phyloP scores from a whole-genome alignment of 2,888 invertebrate genomes.

The Sycophila texana region DNA sequence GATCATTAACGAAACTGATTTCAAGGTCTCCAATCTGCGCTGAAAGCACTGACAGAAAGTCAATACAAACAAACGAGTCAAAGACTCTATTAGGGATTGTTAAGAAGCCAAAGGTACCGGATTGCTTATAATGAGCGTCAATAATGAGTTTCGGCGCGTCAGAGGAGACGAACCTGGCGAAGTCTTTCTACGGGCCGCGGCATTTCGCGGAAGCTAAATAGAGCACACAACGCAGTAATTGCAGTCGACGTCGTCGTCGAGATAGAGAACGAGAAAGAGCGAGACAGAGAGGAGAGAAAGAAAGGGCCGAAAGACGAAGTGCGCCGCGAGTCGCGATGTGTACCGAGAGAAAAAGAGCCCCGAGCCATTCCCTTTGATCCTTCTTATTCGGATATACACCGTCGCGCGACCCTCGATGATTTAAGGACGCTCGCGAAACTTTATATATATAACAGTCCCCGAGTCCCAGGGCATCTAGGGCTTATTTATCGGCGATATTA shows the following conservation, averaged over 20 bases:
- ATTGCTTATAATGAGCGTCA: slow-evolving; percentile 47
- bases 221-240: slow-evolving; percentile 71
- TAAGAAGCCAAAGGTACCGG: no score
- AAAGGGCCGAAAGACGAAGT: slow-evolving; percentile 60
- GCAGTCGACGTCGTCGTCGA: slow-evolving; percentile 63
- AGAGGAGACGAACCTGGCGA: slow-evolving; percentile 58
- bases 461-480: slow-evolving; percentile 24
- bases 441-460: slow-evolving; percentile 28
- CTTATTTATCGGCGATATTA: slow-evolving; percentile 68
- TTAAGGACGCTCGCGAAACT: slow-evolving; percentile 64
- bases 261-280: slow-evolving; percentile 41
- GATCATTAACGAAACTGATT: no score
- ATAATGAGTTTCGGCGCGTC: slow-evolving; percentile 48
- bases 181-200: slow-evolving; percentile 68
- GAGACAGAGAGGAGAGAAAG: slow-evolving; percentile 50
- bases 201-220: slow-evolving; percentile 69
- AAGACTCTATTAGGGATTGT: no score
- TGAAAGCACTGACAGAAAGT: slow-evolving; percentile 1
- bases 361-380: slow-evolving; percentile 71
- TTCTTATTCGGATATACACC: slow-evolving; percentile 57
- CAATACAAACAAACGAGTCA: neutral
- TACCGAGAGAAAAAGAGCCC: slow-evolving; percentile 45
- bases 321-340: slow-evolving; percentile 58
- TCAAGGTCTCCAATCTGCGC: neutral
- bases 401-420: slow-evolving; percentile 68